These are phyloP conservation scores for Limnephilus auricula DNA, from an alignment of 2,888 invertebrate species.

Conservation along the genomic window DNA sequence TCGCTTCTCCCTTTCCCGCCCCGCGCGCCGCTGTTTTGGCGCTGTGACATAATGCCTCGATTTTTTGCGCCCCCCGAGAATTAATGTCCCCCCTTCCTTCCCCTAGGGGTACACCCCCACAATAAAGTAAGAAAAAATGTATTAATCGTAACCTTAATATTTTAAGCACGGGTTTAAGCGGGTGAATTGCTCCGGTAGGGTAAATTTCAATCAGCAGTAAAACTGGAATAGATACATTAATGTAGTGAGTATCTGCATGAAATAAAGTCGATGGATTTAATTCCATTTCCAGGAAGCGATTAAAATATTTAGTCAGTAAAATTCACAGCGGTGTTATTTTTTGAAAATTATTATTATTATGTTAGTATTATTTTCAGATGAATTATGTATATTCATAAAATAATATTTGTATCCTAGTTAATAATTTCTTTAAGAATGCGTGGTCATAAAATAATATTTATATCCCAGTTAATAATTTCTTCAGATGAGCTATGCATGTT, in stretches of 20 bases:
- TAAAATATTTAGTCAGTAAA: not conserved
- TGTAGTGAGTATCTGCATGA: not conserved
- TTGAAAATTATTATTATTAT: too few species aligned
- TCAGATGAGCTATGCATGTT: too few species aligned
- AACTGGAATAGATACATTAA: constrained; percentile 9
- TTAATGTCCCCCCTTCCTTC: constrained; percentile 31
- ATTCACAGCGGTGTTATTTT: not conserved
- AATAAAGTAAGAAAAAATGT: constrained; percentile 20
- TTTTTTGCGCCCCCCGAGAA: constrained; percentile 55
- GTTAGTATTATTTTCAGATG: not conserved
- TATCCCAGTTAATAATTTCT: too few species aligned
- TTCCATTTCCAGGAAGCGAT: not conserved
- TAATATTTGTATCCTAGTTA: too few species aligned
- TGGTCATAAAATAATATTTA: too few species aligned
- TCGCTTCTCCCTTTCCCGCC: not conserved
- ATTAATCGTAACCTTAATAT: constrained; percentile 37
- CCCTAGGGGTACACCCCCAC: not conserved
- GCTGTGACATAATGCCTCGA: constrained; percentile 48
- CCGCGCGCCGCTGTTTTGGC: constrained; percentile 42
- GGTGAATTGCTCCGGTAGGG: constrained; percentile 11
- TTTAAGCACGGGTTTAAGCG: constrained; percentile 15
- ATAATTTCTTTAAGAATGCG: too few species aligned
- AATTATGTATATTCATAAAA: not conserved
- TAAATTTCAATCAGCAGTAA: constrained; percentile 34
- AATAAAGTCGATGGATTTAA: not conserved